Evolutionary conservation across 2,113 vertebrate species (phyloP), one percentile per base, ranked within the genome.

Genomic region (Canis aureus): DNA sequence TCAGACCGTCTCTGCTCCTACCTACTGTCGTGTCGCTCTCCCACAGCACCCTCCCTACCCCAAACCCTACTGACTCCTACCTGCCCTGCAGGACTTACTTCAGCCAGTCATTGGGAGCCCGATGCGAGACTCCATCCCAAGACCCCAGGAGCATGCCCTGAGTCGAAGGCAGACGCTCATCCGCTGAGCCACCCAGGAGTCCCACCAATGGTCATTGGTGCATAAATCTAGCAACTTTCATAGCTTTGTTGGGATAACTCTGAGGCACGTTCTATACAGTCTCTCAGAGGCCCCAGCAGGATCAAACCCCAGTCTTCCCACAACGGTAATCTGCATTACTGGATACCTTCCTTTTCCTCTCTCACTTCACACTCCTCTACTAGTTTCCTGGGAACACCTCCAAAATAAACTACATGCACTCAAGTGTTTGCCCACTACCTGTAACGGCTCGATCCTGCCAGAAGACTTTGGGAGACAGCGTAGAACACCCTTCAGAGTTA

Each of bases 341-440:
- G 94, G 49, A 71, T 88, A 49, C 38, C 32, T 86, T 80, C 29
- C 79, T 57, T 80, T 86, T 32, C 81, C 5, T 12, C 1, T 57
- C 76, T 94, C 87, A 78, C n/a, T 76, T 91, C 23, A 55, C n/a
- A 78, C 5, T 62, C 81, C 62, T 89, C 76, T 86, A 20, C 64
- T n/a, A 43, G 53, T 92, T 94, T 90, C 91, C 76, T 80, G 95
- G 69, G 32, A 74, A 90, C 25, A 35, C 20, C 80, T 94, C 80
- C 43, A 88, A 83, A 97, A 66, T 76, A 71, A 90, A 78, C 43
- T 20, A 11, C 22, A 10, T 60, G 23, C 22, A 25, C 53, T 95
- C 64, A 74, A 1, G 76, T 83, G 60, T 53, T 93, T 73, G 10
- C 66, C 62, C 16, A 73, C 15, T 69, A 15, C 27, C 69, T n/a